Conservation (phyloP, 2,113 vertebrate species). For the Cebus imitator region DNA sequence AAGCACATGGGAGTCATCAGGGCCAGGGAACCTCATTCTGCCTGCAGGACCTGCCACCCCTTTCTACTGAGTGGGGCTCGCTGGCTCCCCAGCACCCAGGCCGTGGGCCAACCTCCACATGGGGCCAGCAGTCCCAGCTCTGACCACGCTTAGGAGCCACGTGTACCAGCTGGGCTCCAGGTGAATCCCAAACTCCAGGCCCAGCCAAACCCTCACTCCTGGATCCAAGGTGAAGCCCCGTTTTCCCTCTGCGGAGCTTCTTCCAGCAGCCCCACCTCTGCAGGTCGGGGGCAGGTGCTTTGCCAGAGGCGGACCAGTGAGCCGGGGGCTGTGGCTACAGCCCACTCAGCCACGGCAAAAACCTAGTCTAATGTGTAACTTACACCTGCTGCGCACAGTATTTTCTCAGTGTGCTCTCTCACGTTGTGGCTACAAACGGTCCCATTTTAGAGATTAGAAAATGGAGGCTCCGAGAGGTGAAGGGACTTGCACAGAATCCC, state of each 20-base stretch:
- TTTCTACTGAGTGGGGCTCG: rapidly evolving
- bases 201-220: rapidly evolving
- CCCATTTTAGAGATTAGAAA: neutral
- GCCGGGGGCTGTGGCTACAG: neutral
- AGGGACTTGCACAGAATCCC: neutral
- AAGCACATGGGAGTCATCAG: rapidly evolving
- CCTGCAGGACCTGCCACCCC: neutral
- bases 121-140: rapidly evolving
- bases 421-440: rapidly evolving
- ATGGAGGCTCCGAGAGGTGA: neutral
- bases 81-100: neutral
- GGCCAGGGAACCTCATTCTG: neutral
- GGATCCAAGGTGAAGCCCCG: neutral
- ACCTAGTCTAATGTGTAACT: too few species aligned
- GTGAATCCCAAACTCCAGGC: neutral
- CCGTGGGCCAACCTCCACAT: rapidly evolving
- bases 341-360: rapidly evolving
- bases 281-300: rapidly evolving
- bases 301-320: neutral
- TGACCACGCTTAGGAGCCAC: neutral
- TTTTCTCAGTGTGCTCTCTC: neutral
- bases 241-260: rapidly evolving
- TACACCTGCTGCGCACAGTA: rapidly evolving
- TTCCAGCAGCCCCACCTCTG: neutral
- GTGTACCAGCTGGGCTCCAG: neutral